A percentile compares a stretch with the other conserved stretches of the same genome.
These are phyloP conservation scores for Vulpes ferrilata DNA, from an alignment of 2,113 vertebrate genomes.

Conservation along the genomic window DNA sequence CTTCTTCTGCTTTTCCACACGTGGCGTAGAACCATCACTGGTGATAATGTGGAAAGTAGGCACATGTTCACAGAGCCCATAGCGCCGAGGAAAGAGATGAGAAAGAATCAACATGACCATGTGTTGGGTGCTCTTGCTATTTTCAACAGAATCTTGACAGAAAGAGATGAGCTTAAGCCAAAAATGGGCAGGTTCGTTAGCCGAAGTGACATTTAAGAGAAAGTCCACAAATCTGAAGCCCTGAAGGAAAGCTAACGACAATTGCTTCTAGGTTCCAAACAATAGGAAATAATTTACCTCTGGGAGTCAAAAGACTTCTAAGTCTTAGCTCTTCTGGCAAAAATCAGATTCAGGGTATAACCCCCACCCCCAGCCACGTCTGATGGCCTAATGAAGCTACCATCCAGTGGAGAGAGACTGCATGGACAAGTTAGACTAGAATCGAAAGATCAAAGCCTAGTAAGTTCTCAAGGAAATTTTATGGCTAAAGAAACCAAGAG, in stretches of 20 bases:
- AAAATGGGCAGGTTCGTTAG: neutral
- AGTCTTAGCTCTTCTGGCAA: neutral
- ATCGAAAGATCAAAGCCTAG: neutral
- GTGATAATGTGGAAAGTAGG: neutral
- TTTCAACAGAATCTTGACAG: slow-evolving; percentile 1
- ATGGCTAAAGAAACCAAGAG: neutral
- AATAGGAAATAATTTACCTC: neutral
- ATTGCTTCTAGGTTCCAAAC: neutral
- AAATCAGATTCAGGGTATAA: neutral
- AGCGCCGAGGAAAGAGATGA: neutral
- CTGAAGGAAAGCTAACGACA: slow-evolving; percentile 1
- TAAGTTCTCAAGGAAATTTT: neutral
- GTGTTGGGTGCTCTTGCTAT: neutral
- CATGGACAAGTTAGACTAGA: neutral
- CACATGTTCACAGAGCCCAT: neutral
- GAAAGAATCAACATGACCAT: neutral
- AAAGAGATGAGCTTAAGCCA: neutral
- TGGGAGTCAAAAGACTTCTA: neutral
- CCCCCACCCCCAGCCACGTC: neutral
- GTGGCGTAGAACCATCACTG: neutral
- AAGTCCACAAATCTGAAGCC: neutral
- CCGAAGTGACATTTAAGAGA: neutral
- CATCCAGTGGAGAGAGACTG: neutral
- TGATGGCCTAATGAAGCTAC: neutral
- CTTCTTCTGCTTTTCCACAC: neutral